Percentiles rank a stretch among this genome's conserved stretches.
Conservation (phyloP, 2,797 vertebrate species). For the Cossypha heuglini region DNA sequence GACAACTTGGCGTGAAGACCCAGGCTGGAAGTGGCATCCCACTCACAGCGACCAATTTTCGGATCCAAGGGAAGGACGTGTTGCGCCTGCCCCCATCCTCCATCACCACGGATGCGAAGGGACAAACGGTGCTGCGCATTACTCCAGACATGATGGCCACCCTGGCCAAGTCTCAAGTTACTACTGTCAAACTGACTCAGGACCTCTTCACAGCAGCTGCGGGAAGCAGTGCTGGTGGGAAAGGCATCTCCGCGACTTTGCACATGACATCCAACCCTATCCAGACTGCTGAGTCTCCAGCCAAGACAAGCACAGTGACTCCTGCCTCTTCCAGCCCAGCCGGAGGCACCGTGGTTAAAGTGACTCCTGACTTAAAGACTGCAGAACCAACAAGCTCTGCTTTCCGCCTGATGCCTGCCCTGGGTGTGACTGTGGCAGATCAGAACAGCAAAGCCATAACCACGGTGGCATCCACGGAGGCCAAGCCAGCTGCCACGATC, state of each 20-base stretch:
- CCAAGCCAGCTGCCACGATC: conserved; percentile 88
- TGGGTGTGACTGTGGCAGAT: conserved; percentile 88
- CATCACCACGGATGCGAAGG: conserved; percentile 95
- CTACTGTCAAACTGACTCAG: conserved; percentile 94
- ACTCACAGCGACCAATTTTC: conserved; percentile 90
- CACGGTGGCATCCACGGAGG: conserved; percentile 80
- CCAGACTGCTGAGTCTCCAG: conserved; percentile 75
- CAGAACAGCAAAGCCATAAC: conserved; percentile 87
- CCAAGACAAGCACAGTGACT: conserved; percentile 69
- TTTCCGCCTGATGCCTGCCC: conserved; percentile 93
- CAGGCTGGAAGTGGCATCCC: conserved; percentile 84
- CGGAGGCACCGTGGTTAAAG: conserved; percentile 81
- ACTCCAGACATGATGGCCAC: conserved; percentile 99
- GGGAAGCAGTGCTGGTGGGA: conserved; percentile 70
- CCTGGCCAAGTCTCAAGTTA: conserved; percentile 91
- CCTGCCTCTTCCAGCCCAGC: conserved; percentile 68
- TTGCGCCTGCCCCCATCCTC: conserved; percentile 92
- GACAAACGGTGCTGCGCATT: conserved; percentile 95
- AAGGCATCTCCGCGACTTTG: conserved; percentile 92
- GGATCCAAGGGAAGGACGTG: conserved; percentile 96
- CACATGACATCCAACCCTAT: conserved; percentile 83
- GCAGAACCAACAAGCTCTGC: conserved; percentile 80
- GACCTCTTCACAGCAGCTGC: conserved; percentile 86
- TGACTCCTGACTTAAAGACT: conserved; percentile 84
- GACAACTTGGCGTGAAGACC: conserved; percentile 92